phyloP scores from a whole-genome alignment of 2,797 vertebrate species.

The Lepilemur septentrionalis region DNA sequence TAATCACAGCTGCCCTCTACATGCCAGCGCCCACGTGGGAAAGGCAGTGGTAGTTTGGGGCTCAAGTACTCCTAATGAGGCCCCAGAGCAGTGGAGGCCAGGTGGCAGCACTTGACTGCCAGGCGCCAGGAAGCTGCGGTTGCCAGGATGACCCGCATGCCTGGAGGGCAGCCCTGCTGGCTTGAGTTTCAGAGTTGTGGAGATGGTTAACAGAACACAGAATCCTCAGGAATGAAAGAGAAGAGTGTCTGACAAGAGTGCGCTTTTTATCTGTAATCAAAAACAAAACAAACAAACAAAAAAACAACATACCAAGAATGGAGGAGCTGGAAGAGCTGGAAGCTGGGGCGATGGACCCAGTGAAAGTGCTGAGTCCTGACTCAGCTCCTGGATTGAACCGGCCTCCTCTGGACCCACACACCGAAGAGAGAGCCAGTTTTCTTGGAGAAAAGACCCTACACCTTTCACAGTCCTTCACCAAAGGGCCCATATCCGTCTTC shows the following conservation, averaged over 20 bases:
- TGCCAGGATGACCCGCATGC: accelerated
- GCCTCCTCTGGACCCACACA: neutral
- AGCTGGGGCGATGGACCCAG: neutral
- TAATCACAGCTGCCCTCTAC: neutral
- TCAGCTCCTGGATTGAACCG: neutral
- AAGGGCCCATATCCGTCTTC: neutral
- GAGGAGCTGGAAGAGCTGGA: too few relatives aligned
- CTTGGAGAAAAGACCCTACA: neutral
- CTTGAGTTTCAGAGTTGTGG: neutral
- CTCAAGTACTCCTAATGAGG: neutral
- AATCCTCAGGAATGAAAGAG: neutral
- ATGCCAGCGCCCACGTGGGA: neutral
- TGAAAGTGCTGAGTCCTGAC: neutral
- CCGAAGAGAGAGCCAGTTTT: neutral
- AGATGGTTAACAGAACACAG: neutral
- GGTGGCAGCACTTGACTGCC: neutral
- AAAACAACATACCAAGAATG: too few relatives aligned
- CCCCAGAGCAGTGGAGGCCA: neutral
- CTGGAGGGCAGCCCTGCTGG: neutral
- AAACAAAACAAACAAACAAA: neutral
- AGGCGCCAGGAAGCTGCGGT: neutral
- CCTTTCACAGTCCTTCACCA: neutral
- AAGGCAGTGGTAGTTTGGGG: too few relatives aligned
- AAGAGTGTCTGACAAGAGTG: neutral
- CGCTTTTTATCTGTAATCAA: neutral